Conservation (phyloP, 2,888 invertebrate species). For the Eurois occulta region DNA sequence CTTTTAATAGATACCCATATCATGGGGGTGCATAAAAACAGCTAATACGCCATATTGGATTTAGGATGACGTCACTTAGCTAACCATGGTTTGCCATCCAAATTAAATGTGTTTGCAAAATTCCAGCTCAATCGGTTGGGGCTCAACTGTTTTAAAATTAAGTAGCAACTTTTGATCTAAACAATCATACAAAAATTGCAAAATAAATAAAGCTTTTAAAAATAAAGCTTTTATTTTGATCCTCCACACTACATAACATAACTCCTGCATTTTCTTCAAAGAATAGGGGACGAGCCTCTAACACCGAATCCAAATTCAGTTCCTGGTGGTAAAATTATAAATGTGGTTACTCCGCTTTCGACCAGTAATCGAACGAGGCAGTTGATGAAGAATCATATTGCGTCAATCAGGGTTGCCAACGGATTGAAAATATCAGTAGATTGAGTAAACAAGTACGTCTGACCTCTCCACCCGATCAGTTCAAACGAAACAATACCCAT, state of each 20-base stretch:
- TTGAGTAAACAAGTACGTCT: background rate
- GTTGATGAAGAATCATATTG: background rate
- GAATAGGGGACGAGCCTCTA: background rate
- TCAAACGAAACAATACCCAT: constrained; percentile 22
- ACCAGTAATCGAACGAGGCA: background rate
- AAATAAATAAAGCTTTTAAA: background rate
- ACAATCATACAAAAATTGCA: too few species aligned
- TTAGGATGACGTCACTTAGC: background rate
- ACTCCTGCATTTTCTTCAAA: background rate
- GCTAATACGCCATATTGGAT: background rate
- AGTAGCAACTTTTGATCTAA: too few species aligned
- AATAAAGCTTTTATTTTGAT: background rate
- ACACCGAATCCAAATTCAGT: background rate
- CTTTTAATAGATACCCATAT: background rate
- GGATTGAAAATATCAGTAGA: background rate
- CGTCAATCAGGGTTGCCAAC: background rate
- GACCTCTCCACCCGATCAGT: background rate
- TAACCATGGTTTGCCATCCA: too few species aligned
- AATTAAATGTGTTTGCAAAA: too few species aligned
- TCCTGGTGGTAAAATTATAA: background rate
- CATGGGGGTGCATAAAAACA: background rate
- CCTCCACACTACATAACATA: background rate
- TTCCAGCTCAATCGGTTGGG: too few species aligned
- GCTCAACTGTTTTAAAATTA: too few species aligned
- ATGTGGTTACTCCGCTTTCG: background rate